A percentile compares a stretch with the other conserved stretches of the same genome.
Evolutionary conservation across 2,113 vertebrate species (phyloP).

Genomic region (Gymnarchus niloticus): DNA sequence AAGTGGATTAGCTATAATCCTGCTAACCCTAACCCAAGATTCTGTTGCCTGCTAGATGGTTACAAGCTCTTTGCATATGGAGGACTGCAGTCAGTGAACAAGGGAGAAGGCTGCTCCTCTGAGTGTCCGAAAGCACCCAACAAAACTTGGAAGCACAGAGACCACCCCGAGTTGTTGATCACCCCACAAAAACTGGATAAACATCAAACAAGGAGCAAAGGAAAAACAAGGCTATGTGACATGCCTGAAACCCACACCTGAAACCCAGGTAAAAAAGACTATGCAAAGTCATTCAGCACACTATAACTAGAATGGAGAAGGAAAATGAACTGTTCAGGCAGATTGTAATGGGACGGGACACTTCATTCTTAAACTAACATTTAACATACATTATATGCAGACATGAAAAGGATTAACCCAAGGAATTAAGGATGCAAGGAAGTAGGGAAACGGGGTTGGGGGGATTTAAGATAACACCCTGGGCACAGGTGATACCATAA

Average conservation of each 20-base stretch:
- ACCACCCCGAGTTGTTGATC: no score
- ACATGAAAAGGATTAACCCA: not conserved
- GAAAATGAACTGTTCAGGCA: not conserved
- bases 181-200: no score
- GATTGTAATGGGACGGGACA: no score
- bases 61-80: not conserved
- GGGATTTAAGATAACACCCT: no score
- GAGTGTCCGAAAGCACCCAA: not conserved
- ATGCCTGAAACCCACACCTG: not conserved
- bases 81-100: not conserved
- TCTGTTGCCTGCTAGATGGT: not conserved
- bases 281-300: not conserved
- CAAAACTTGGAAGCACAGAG: no score
- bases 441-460: not conserved
- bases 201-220: not conserved
- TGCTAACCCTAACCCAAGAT: not conserved
- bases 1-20: not conserved
- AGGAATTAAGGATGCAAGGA: not conserved
- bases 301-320: not conserved
- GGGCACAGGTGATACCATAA: not conserved
- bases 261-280: not conserved
- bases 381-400: not conserved
- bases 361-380: not conserved
- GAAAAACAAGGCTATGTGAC: not conserved
- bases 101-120: not conserved